phyloP scores from a whole-genome alignment of 2,888 invertebrate species.

The Rosalia funebris region DNA sequence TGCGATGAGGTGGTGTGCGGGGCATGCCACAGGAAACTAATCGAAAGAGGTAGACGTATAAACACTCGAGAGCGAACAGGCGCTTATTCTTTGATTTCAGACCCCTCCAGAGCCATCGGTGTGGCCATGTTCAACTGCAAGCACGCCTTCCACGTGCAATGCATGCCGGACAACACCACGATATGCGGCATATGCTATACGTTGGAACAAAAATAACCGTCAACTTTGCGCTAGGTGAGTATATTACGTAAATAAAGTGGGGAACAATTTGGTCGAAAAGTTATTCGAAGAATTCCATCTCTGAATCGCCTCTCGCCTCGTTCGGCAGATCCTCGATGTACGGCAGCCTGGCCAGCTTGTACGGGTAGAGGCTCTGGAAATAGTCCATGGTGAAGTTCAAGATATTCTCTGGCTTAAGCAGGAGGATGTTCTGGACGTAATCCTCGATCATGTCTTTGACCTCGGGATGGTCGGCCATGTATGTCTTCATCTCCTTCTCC shows the following conservation, averaged over 20 bases:
- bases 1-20: constrained; percentile 82
- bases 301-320: constrained; percentile 21
- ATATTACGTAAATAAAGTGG: background rate
- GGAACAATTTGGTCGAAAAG: background rate
- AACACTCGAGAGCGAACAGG: background rate
- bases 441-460: constrained; percentile 69
- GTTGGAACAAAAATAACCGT: constrained; percentile 47
- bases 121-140: constrained; percentile 87
- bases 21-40: constrained; percentile 80
- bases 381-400: constrained; percentile 69
- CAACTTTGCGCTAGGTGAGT: constrained; percentile 1
- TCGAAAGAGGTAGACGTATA: constrained; percentile 70
- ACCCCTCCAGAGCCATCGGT: constrained; percentile 75
- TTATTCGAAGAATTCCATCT: background rate
- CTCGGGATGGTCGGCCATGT: constrained; percentile 69
- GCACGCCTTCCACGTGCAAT: constrained; percentile 89
- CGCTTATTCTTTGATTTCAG: constrained; percentile 60
- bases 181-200: constrained; percentile 61
- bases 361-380: constrained; percentile 66
- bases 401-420: constrained; percentile 69
- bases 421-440: constrained; percentile 70
- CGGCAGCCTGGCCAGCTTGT: constrained; percentile 59
- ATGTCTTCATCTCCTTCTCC: constrained; percentile 68
- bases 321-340: constrained; percentile 37
- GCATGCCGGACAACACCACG: constrained; percentile 70